These are phyloP conservation scores for Alectura lathami DNA, from an alignment of 2,113 vertebrate species.

Conservation along the genomic window DNA sequence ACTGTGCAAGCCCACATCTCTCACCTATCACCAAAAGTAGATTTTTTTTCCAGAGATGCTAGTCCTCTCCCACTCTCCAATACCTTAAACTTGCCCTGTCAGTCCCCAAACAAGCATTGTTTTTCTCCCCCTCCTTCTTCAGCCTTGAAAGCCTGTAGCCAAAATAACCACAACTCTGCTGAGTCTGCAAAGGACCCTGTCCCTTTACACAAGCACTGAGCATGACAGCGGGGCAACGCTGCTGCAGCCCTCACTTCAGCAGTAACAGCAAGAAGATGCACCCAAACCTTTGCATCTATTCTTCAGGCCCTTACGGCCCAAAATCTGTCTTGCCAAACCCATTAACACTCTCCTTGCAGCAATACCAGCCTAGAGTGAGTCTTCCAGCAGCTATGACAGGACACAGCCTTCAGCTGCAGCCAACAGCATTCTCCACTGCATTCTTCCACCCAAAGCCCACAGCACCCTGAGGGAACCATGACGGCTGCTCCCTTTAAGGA, in stretches of 20 bases:
- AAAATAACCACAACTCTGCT: background rate
- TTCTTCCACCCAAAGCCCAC: background rate
- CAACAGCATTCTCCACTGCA: background rate
- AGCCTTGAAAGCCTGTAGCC: background rate
- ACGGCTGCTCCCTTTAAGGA: background rate
- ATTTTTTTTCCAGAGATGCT: background rate
- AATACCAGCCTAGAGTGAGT: background rate
- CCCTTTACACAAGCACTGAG: background rate
- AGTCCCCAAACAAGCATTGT: background rate
- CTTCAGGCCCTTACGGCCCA: background rate
- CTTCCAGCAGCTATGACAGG: background rate
- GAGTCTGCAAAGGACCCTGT: background rate
- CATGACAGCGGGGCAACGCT: background rate
- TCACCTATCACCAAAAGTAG: too few relatives aligned
- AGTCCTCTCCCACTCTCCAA: background rate
- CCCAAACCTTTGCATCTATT: fast-evolving
- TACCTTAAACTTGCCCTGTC: background rate
- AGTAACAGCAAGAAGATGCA: background rate
- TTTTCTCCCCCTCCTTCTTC: background rate
- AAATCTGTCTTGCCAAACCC: background rate
- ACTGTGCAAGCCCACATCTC: background rate
- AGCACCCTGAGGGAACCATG: background rate
- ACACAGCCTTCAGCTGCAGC: background rate
- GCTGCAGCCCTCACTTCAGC: background rate
- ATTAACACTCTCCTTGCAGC: background rate